A percentile compares a stretch with the other conserved stretches of the same genome.
Conservation (phyloP, 1,140 invertebrate species). For the Probaryconus sp. region DNA sequence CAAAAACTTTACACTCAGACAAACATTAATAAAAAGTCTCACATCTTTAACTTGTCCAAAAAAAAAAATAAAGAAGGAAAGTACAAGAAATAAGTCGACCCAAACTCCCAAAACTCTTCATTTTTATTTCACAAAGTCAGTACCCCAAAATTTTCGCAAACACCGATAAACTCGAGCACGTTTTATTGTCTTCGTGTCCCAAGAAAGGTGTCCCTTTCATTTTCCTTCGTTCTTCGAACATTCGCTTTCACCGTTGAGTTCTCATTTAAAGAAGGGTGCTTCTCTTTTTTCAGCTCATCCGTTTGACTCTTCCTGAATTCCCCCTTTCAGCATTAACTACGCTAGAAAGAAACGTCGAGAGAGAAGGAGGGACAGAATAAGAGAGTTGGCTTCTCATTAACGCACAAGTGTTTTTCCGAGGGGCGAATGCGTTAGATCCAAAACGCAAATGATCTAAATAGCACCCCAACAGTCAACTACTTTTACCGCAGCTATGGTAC, state of each 20-base stretch:
- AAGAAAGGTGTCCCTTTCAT: conserved; percentile 23
- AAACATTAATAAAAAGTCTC: no score
- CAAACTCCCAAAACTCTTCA: not conserved
- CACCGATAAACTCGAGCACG: conserved; percentile 26
- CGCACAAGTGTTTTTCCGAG: conserved; percentile 11
- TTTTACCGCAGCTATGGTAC: no score
- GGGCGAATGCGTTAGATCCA: not conserved
- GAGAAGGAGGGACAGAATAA: no score
- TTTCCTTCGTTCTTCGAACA: conserved; percentile 21
- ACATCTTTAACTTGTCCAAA: no score
- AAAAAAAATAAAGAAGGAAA: no score
- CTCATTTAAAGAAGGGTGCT: conserved; percentile 18
- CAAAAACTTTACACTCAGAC: no score
- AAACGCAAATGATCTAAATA: conserved; percentile 26
- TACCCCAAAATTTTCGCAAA: conserved; percentile 28
- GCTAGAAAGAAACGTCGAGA: conserved; percentile 9
- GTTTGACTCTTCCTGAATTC: conserved; percentile 17
- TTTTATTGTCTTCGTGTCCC: conserved; percentile 16
- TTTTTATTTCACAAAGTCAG: conserved; percentile 2
- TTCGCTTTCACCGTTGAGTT: conserved; percentile 20
- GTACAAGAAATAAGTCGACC: no score
- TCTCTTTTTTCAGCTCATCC: conserved; percentile 8
- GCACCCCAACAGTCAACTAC: no score
- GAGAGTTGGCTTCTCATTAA: no score
- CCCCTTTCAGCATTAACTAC: conserved; percentile 5